Percentiles rank a stretch among this genome's conserved stretches.
Conservation (phyloP, 2,797 vertebrate species). For the Pachyuromys duprasi region DNA sequence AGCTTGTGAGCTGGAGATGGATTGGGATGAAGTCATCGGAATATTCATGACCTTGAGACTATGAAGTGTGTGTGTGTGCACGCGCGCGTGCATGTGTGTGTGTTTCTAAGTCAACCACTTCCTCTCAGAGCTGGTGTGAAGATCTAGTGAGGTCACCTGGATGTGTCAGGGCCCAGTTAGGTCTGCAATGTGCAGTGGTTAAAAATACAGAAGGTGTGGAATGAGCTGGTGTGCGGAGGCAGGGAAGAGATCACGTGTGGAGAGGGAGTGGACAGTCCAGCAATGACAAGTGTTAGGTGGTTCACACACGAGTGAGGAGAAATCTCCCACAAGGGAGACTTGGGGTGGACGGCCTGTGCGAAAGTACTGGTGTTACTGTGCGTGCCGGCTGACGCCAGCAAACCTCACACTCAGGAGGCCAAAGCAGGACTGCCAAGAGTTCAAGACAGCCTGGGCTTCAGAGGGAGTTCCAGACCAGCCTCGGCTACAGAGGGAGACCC, state of each 20-base stretch:
- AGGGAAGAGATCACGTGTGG: not conserved
- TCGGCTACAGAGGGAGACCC: not conserved
- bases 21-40: conserved; percentile 34
- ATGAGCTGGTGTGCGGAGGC: not conserved
- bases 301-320: not conserved
- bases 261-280: not conserved
- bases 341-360: not conserved
- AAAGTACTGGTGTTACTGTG: not conserved
- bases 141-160: conserved; percentile 77
- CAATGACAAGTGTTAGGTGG: not conserved
- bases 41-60: not conserved
- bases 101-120: conserved; percentile 33
- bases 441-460: not conserved
- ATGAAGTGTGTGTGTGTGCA: not conserved
- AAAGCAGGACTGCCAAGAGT: not conserved
- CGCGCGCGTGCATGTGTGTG: accelerated
- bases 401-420: not conserved
- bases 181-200: conserved; percentile 61
- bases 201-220: conserved; percentile 75
- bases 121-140: conserved; percentile 68
- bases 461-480: not conserved
- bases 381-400: not conserved
- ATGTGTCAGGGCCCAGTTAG: conserved; percentile 61
- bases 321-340: not conserved
- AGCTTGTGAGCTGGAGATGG: not conserved